Evolutionary conservation across 1,140 invertebrate species (phyloP), one percentile per base, ranked within the genome.

Genomic region (Hestina assimilis): DNA sequence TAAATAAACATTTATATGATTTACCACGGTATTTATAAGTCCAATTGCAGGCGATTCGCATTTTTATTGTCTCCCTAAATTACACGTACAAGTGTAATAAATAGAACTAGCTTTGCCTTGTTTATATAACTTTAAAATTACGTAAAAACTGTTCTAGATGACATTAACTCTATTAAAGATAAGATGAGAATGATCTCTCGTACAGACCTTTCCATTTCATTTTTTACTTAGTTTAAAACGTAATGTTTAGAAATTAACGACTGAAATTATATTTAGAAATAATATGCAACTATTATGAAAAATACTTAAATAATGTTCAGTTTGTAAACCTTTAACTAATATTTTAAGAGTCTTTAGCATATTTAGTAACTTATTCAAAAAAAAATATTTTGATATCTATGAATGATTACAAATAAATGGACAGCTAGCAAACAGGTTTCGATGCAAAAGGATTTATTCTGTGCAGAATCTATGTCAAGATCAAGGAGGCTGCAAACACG

Each of bases 401-500:
- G n/a, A 12, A 14, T 19, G 29, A 65, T 72, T 63, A 61, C 67
- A 69, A 71, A 69, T 70, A 43, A 63, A 53, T 58, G 35, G 43
- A 19, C 40, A 56, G 45, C 33, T 45, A 65, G 35, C 46, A 63
- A 82, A 84, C 79, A 72, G 75, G 81, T 84, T 83, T 76, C 40
- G 29, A 29, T 51, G 12, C 50, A 66, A 59, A 78, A 78, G 76
- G 76, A 81, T 80, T 75, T 74, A 74, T 72, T 75, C 71, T 63
- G 48, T 54, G 15, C 62, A 26, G 48, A 68, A 84, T 79, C 75
- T 80, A 69, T 82, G 81, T 84, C 81, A 84, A 82, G 79, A 82
- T 82, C 81, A 80, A 82, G 77, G 79, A 75, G 63, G 50, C 51
- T 64, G 52, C 52, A 48, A 79, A 71, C 72, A 60, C 48, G 75